phyloP scores from a whole-genome alignment of 2,797 vertebrate species.

The Ctenochaetus hawaiiensis region DNA sequence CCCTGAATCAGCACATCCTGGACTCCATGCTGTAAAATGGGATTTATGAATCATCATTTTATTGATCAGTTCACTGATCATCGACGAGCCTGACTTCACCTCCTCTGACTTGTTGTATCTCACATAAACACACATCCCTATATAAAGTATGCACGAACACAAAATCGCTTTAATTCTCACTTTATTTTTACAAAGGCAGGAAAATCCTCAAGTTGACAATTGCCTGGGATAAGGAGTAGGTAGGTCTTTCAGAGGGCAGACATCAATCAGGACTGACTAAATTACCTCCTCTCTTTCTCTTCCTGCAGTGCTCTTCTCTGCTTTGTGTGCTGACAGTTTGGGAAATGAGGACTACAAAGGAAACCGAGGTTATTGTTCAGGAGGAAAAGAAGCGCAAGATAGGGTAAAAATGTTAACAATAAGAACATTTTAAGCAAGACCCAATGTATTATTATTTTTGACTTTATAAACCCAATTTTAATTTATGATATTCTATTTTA shows the following conservation, averaged over 20 bases:
- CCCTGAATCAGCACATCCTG: conserved; percentile 63
- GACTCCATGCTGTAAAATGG: conserved; percentile 36
- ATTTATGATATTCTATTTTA: background rate
- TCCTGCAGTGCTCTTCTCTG: conserved; percentile 19
- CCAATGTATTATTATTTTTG: background rate
- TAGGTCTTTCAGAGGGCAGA: background rate
- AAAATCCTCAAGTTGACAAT: conserved; percentile 20
- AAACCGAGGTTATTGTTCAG: background rate
- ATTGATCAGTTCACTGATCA: conserved; percentile 58
- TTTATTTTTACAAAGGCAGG: conserved; percentile 17
- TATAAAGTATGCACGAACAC: background rate
- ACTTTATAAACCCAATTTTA: background rate
- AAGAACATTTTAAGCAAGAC: background rate
- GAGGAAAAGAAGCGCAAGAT: background rate
- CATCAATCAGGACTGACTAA: conserved; percentile 12
- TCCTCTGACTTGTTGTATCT: no score
- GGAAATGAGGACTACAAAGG: background rate
- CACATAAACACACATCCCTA: no score
- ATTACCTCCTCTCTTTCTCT: conserved; percentile 1
- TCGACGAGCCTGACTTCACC: conserved; percentile 9
- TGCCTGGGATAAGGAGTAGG: background rate
- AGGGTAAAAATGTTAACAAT: background rate
- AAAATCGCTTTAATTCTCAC: conserved; percentile 9
- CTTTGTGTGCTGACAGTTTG: background rate
- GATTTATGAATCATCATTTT: conserved; percentile 65